phyloP scores from a whole-genome alignment of 2,113 vertebrate species.

The Xenus cinereus region DNA sequence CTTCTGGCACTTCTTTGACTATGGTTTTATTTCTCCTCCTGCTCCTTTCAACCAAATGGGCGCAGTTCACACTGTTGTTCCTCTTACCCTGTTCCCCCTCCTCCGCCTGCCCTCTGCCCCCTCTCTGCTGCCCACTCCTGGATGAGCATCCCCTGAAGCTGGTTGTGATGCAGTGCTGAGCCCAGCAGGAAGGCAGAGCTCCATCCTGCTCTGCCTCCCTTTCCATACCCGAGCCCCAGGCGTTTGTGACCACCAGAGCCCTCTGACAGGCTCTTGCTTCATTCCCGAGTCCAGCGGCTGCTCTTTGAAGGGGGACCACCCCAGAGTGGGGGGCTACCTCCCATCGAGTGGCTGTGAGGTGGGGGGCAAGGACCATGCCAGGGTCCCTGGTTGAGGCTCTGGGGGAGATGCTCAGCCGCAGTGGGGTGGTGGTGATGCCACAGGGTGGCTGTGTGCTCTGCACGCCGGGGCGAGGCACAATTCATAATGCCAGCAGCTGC shows the following conservation, averaged over 20 bases:
- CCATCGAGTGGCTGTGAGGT: not conserved
- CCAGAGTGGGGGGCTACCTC: too few relatives aligned
- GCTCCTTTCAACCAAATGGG: not conserved
- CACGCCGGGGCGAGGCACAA: rapidly evolving
- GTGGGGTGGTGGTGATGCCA: not conserved
- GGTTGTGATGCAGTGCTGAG: not conserved
- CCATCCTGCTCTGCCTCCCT: not conserved
- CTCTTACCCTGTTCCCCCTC: not conserved
- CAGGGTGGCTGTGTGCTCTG: not conserved
- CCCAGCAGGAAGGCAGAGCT: not conserved
- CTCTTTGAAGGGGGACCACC: not conserved
- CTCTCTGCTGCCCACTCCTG: not conserved
- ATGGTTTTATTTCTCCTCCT: not conserved
- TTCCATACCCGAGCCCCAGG: rapidly evolving
- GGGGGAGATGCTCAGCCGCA: rapidly evolving
- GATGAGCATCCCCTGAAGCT: not conserved
- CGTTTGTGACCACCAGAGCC: not conserved
- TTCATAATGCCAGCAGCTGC: not conserved
- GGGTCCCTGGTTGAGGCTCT: not conserved
- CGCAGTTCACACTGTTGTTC: not conserved
- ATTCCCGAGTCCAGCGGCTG: not conserved
- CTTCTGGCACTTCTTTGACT: not conserved
- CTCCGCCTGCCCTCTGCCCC: not conserved
- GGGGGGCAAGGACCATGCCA: rapidly evolving
- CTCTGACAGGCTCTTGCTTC: not conserved